Base-by-base conservation (phyloP, 2,888 invertebrate genomes). In the Scaptomyza polygonia region DNA sequence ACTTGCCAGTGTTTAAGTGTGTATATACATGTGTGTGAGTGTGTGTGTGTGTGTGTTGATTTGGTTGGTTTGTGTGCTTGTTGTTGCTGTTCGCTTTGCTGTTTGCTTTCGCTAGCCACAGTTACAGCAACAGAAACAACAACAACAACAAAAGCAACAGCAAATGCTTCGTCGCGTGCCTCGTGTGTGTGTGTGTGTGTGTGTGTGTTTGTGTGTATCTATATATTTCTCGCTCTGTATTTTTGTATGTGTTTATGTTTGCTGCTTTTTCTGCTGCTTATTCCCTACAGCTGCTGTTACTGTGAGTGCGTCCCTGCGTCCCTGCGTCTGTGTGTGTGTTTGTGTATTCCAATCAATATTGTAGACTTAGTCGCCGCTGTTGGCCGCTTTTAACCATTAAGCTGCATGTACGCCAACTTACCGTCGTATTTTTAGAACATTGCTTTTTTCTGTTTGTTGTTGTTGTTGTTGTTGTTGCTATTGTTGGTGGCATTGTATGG, bases 351-450 rank as follows among this genome's bases (percentile, higher is more conserved):
- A 84, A 84, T 84, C 87, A 86, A 84, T 84, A 86, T 84, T 86
- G 82, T 84, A 82, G 85, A 76, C 78, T 79, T 76, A 82, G 78
- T 73, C 75, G 67, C 64, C 73, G 76, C 80, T 86, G 79, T 72
- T 86, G 86, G 78, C 76, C 86, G 86, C 86, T 85, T 82, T 76
- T 80, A 80, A 78, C 82, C 84, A 84, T 86, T 84, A 81, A 84
- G 82, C 84, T 84, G 86, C 83, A 84, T 86, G 86, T 77, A 79
- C 84, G 77, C 70, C 81, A 83, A 83, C 67, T 83, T 79, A 83
- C 86, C 79, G 81, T 85, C 68, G 78, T 86, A 86, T 85, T 85
- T 85, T 85, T 85, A 85, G 84, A 85, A 86, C 83, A 76, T 76
- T 78, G 72, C 61, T 79, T 70, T 71, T 36, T 58, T 76, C 34